A percentile compares a stretch with the other conserved stretches of the same genome.
Evolutionary conservation across 2,797 vertebrate genomes (phyloP).

Genomic region (Peromyscus melanophrys): DNA sequence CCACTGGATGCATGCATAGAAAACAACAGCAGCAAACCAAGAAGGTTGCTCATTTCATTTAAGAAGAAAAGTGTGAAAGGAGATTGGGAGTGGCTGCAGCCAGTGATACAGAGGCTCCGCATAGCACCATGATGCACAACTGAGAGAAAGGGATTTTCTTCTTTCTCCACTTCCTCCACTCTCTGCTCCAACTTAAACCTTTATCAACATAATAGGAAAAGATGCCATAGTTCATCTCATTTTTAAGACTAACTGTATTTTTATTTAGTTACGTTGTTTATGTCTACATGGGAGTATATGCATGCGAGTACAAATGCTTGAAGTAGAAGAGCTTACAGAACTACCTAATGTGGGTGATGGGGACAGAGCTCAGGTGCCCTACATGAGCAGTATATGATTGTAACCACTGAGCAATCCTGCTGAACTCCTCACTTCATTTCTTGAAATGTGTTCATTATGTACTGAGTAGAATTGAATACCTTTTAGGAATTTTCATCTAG

Average conservation of each 20-base stretch:
- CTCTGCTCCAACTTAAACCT: not conserved
- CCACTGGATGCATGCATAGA: not conserved
- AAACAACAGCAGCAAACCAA: not conserved
- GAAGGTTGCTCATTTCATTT: not conserved
- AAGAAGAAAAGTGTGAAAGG: not conserved
- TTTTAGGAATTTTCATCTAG: not conserved
- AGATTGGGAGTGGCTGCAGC: not conserved
- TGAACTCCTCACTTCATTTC: not conserved
- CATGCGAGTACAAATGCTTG: not conserved
- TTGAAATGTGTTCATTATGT: not conserved
- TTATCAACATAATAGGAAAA: not conserved
- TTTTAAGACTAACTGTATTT: not conserved
- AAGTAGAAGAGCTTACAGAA: no score
- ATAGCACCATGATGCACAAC: not conserved
- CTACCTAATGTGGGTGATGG: fast-evolving
- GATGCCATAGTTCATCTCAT: not conserved
- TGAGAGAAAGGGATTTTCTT: fast-evolving
- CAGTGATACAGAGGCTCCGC: not conserved
- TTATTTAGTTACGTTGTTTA: not conserved
- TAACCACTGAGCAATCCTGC: not conserved
- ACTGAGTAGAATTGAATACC: not conserved
- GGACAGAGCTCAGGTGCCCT: not conserved
- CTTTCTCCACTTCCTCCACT: fast-evolving
- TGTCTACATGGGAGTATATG: not conserved
- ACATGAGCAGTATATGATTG: no score